phyloP scores from a whole-genome alignment of 2,888 invertebrate genomes.

The Tenthredo notha region DNA sequence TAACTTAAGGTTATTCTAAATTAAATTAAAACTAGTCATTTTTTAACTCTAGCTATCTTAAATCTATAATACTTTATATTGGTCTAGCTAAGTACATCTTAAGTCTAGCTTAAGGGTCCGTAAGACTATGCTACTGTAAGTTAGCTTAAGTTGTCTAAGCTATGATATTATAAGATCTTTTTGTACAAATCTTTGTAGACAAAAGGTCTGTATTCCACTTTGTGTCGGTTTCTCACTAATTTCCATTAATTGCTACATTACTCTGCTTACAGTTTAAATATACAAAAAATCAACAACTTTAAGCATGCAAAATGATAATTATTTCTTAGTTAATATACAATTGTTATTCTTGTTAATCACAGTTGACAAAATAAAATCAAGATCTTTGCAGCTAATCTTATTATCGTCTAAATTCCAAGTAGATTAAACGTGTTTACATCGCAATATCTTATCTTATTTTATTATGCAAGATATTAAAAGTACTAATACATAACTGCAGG shows the following conservation, averaged over 20 bases:
- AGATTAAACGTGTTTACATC: neutral
- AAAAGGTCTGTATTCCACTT: conserved; percentile 21
- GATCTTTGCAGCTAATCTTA: neutral
- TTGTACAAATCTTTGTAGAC: conserved; percentile 43
- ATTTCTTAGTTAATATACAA: neutral
- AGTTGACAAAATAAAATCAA: neutral
- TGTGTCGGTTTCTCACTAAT: neutral
- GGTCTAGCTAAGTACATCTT: conserved; percentile 63
- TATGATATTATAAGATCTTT: conserved; percentile 65
- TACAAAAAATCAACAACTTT: neutral
- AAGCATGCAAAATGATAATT: neutral
- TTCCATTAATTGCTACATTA: conserved; percentile 24
- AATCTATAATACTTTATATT: conserved; percentile 55
- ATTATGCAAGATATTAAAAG: neutral
- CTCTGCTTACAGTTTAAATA: conserved; percentile 17
- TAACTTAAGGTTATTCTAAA: conserved; percentile 54
- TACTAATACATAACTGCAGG: neutral
- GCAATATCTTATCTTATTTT: neutral
- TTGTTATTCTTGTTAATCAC: neutral
- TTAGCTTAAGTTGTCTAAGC: conserved; percentile 72
- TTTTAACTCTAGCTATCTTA: conserved; percentile 35
- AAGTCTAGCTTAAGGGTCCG: conserved; percentile 70
- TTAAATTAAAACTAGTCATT: conserved; percentile 50
- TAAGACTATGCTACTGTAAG: conserved; percentile 68
- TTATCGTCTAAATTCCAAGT: neutral